phyloP scores from a whole-genome alignment of 2,888 invertebrate genomes.

The Tipula unca region DNA sequence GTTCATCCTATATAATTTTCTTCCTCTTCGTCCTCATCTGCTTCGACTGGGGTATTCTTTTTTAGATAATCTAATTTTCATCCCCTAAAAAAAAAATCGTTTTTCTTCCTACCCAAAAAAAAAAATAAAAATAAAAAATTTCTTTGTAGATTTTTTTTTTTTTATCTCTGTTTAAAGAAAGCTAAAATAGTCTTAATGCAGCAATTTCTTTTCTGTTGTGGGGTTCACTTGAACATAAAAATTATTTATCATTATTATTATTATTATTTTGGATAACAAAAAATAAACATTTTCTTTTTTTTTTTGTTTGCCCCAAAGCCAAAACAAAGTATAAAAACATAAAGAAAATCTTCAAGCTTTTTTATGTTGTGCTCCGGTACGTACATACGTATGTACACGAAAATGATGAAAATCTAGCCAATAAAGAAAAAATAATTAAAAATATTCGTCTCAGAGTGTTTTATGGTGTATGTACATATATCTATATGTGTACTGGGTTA shows the following conservation, averaged over 20 bases:
- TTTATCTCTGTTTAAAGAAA: not conserved
- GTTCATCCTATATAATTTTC: not conserved
- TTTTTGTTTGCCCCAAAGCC: not conserved
- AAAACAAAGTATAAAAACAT: not conserved
- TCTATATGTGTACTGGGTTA: not conserved
- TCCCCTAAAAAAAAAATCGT: not conserved
- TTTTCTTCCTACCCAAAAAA: not conserved
- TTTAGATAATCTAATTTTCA: slow-evolving; percentile 8
- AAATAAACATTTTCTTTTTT: not conserved
- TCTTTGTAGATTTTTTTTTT: not conserved
- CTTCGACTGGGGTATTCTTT: not conserved
- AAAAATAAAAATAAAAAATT: not conserved
- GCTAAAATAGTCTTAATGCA: not conserved
- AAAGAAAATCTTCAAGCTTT: not conserved
- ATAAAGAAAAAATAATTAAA: slow-evolving; percentile 2
- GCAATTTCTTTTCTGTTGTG: not conserved
- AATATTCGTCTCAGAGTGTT: not conserved
- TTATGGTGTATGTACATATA: not conserved
- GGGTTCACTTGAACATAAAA: not conserved
- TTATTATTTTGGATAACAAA: not conserved
- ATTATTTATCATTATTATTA: slow-evolving; percentile 9
- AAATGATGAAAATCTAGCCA: not conserved
- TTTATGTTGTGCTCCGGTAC: not conserved
- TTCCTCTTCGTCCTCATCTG: not conserved
- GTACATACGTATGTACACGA: not conserved